phyloP scores from a whole-genome alignment of 2,113 vertebrate species.

The Rousettus leschenaultii region DNA sequence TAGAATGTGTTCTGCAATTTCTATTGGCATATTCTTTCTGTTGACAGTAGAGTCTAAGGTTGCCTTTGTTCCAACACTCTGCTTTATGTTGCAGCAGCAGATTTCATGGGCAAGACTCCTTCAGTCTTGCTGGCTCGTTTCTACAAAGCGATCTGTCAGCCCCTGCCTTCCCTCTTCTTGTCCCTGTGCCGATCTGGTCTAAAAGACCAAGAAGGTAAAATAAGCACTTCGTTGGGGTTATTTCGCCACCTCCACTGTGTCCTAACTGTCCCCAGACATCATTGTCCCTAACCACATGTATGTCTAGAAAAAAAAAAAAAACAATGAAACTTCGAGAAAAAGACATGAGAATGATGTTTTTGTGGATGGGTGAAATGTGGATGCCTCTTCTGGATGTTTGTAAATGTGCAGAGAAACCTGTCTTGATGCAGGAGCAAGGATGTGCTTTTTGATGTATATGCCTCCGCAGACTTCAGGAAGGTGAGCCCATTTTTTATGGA shows the following conservation, averaged over 20 bases:
- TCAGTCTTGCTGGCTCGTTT: not conserved
- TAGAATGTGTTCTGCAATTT: not conserved
- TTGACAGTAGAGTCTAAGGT: not conserved
- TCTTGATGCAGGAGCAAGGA: not conserved
- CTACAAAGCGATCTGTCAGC: not conserved
- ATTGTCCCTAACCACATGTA: not conserved
- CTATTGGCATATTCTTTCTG: not conserved
- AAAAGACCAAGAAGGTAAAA: not conserved
- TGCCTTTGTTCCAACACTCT: not conserved
- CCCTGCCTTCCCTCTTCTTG: not conserved
- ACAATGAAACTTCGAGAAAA: not conserved
- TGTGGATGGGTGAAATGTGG: not conserved
- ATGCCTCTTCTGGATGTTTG: not conserved
- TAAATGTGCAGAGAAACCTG: not conserved
- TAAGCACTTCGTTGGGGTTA: not conserved
- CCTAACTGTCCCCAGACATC: not conserved
- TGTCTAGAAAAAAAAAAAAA: not conserved
- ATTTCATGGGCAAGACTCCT: not conserved
- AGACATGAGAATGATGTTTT: not conserved
- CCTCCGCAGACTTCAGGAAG: constrained; percentile 51
- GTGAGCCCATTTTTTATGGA: constrained; percentile 61
- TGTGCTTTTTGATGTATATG: constrained; percentile 48
- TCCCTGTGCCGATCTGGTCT: not conserved
- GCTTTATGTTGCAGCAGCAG: not conserved
- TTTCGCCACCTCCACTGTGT: not conserved